Base-by-base conservation (phyloP, 92 coral and sea anemone species). In the Zoanthus sociatus region DNA sequence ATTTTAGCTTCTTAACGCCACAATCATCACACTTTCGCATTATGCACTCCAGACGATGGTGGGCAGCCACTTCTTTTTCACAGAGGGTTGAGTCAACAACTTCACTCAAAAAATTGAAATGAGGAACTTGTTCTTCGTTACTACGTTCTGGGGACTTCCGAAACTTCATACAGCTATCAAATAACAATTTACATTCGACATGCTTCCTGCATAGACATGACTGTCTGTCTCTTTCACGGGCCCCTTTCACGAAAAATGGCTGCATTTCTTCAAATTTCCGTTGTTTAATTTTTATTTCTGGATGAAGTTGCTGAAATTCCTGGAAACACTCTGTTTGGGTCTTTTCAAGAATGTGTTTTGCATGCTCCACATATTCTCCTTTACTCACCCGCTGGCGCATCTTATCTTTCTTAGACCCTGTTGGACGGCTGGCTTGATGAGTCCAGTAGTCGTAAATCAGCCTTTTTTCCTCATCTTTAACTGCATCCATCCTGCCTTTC, bases 311-410 rank as follows among this genome's bases (percentile, higher is more conserved):
- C 86, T 86, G 83, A 73, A 92, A 92, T 73, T 89, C 94, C 31
- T 51, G 31, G 31, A 77, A 92, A 30, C 78, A 68, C 63, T 89
- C 94, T 33, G 92, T 88, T 66, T 91, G 92, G 10, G 94, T 91
- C 82, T 91, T 91, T 84, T 91, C 89, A 18, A 92, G 89, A 3
- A 89, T 79, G 17, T 92, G 90, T 58, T 79, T 85, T 44, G 92
- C 72, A 50, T 89, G 90, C 53, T 77, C 78, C 26, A 89, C 89
- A 71, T 89, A 92, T 33, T 83, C 73, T 9, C 79, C 76, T 33
- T 83, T 81, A 13, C 81, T 74, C 7, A 89, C 45, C 12, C 83
- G 76, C 33, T 83, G 83, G 11, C 88, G 18, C 3, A 88, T 61
- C 26, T 82, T 54, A 68, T 89, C 92, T 47, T 79, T 85, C 77